Base-by-base conservation (phyloP, 2,113 vertebrate genomes). In the Atlantisia rogersi region DNA sequence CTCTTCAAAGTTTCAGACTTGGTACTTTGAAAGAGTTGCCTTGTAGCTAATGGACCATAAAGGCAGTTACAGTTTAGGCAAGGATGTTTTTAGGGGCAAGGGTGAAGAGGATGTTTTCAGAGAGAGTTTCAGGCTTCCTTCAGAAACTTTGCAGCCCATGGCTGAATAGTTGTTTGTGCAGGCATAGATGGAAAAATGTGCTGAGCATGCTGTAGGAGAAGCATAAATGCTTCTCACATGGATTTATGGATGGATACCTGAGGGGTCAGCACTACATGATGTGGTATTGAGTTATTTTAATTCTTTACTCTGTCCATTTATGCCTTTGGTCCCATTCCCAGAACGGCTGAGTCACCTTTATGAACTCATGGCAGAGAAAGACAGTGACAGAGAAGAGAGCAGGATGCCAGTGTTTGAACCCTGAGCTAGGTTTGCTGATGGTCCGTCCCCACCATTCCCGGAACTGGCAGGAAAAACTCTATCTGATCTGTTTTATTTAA, bases 311-410 rank as follows among this genome's bases (percentile, higher is more conserved):
- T n/a, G n/a, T 73, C 92, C 81, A 55, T 81, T 96, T 96, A 83
- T 93, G 82, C 53, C 56, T 90, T 95, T 96, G 95, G 90, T 88
- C 56, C 62, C 81, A 63, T 95, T 96, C 90, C 92, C 95, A 89
- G 95, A 87, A 60, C n/a, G 83, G 40, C 77, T 96, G 86, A 96
- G 81, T 94, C 92, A 95, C 86, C 65, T 88, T 80, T 56, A 73
- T 62, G 88, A 91, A 91, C 83, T 87, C 42, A 53, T 0, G 31
- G 22, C 58, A 64, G 76, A 78, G 76, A 52, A 74, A 86, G n/a
- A 20, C 24, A 37, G 65, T 1, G 11, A 37, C 58, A 35, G 39
- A 44, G 73, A 71, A 71, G 59, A 32, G 46, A 87, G 32, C n/a
- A 50, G 80, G n/a, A 50, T 0, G 11, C 7, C 5, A 1, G 1